phyloP scores from a whole-genome alignment of 2,797 vertebrate species.

The Alauda arvensis region DNA sequence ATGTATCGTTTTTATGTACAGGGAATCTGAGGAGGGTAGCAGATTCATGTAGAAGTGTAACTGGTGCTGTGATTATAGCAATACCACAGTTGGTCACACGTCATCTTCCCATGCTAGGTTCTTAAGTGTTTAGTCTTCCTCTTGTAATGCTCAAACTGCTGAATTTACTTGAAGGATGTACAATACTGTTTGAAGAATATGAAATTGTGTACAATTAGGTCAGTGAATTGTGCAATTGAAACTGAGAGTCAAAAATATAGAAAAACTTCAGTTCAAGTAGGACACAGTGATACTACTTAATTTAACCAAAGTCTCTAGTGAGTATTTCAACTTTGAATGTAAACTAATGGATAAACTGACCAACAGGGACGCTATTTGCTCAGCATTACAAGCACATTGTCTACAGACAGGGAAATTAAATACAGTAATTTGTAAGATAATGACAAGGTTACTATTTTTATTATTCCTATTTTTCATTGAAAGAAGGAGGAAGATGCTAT shows the following conservation, averaged over 20 bases:
- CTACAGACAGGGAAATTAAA: slow-evolving; percentile 68
- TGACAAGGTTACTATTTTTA: slow-evolving; percentile 66
- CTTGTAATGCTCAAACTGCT: slow-evolving; percentile 67
- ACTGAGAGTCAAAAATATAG: slow-evolving; percentile 49
- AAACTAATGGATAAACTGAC: slow-evolving; percentile 82
- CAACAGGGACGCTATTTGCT: slow-evolving; percentile 54
- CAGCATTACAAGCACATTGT: slow-evolving; percentile 74
- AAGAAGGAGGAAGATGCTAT: slow-evolving; percentile 54
- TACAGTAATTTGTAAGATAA: slow-evolving; percentile 70
- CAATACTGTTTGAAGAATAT: slow-evolving; percentile 67
- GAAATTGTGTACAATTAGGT: slow-evolving; percentile 72
- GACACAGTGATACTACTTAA: slow-evolving; percentile 79
- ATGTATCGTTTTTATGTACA: slow-evolving; percentile 60
- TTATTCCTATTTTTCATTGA: slow-evolving; percentile 68
- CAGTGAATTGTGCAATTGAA: slow-evolving; percentile 73
- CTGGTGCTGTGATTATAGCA: slow-evolving; percentile 78
- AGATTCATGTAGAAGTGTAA: slow-evolving; percentile 69
- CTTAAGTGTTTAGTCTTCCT: slow-evolving; percentile 66
- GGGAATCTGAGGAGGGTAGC: slow-evolving; percentile 59
- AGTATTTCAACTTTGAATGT: slow-evolving; percentile 82
- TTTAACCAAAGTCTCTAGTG: slow-evolving; percentile 90
- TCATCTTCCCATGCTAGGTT: slow-evolving; percentile 58
- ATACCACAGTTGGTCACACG: slow-evolving; percentile 66
- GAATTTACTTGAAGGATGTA: slow-evolving; percentile 79
- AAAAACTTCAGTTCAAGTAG: slow-evolving; percentile 75